These are phyloP conservation scores for Acleris laterana DNA, from an alignment of 2,888 invertebrate genomes.

Conservation along the genomic window DNA sequence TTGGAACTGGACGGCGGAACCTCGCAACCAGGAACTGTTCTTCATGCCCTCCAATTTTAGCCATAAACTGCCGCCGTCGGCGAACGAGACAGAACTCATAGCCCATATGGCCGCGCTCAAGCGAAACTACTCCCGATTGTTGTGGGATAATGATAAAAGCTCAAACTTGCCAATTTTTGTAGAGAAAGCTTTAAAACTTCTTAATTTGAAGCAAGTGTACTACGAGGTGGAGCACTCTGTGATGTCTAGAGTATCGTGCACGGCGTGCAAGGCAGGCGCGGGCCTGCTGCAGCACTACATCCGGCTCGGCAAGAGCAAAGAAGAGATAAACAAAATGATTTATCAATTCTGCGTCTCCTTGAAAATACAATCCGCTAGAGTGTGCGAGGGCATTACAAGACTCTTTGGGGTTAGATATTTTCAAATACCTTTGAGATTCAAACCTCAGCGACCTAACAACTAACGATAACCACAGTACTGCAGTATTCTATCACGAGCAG, in stretches of 20 bases:
- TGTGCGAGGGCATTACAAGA: conserved; percentile 94
- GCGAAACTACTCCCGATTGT: conserved; percentile 83
- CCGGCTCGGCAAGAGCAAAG: conserved; percentile 91
- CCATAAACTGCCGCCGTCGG: conserved; percentile 79
- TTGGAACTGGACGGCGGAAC: conserved; percentile 74
- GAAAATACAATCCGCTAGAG: conserved; percentile 93
- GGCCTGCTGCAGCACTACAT: conserved; percentile 94
- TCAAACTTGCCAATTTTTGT: conserved; percentile 91
- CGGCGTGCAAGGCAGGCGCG: conserved; percentile 94
- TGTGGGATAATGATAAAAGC: conserved; percentile 90
- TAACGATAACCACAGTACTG: not conserved
- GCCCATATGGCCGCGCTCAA: conserved; percentile 75
- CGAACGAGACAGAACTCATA: conserved; percentile 77
- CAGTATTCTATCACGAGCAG: too few relatives aligned
- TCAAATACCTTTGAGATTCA: not conserved
- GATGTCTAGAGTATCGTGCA: conserved; percentile 96
- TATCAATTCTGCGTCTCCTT: conserved; percentile 94
- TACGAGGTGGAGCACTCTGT: conserved; percentile 95
- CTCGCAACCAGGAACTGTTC: conserved; percentile 70
- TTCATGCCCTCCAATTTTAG: conserved; percentile 76
- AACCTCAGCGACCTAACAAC: not conserved
- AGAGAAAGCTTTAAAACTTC: conserved; percentile 91
- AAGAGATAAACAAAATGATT: conserved; percentile 93
- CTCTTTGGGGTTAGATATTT: conserved; percentile 88
- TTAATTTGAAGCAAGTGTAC: conserved; percentile 93